Evolutionary conservation across 2,888 invertebrate genomes (phyloP), one percentile per base, ranked within the genome.

Genomic region (Amitus sp.): DNA sequence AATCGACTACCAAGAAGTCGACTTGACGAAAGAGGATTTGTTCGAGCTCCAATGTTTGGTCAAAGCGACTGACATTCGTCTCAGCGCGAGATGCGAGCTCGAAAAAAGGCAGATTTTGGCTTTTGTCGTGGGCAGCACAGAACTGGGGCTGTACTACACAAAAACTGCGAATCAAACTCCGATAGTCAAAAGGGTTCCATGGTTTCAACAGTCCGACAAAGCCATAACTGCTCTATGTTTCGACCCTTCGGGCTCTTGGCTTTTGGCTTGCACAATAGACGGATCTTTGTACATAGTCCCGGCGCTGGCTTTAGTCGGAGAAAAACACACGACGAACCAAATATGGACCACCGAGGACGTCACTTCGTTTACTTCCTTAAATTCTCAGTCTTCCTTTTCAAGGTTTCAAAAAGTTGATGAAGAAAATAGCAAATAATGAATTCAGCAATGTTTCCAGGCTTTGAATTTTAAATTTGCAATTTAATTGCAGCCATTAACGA

Each of bases 181-280:
- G 9, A 60, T 77, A 1, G 68, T 80, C 45, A 82, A 76, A 46
- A 73, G 76, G 37, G 69, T 82, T 39, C 77, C 79, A 20, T 82
- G 82, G 82, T 82, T 79, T 66, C 76, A 74, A 73, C 75, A 74
- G 2, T 60, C 71, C 5, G 71, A 74, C 27, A 78, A 75, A 65
- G 67, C 71, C 47, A 76, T 82, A 9, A 64, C 78, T n/a, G 75
- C 80, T 47, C 58, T 94, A 79, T 93, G 93, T 79, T 94, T 95
- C 82, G 93, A 94, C 83, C 91, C 93, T 1, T 87, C 90, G 58
- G 94, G 93, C 51, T 88, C 89, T 37, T 92, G 92, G 92, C 83
- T 92, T 19, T 82, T 92, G 18, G 85, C 89, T 66, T 72, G 78
- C 10, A 76, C 71, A 33, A 51, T 84, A 17, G 88, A 89, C 77